Percentiles rank a stretch among this genome's conserved stretches.
Conservation (phyloP, 2,888 invertebrate species). For the Drosophila lacicola region DNA sequence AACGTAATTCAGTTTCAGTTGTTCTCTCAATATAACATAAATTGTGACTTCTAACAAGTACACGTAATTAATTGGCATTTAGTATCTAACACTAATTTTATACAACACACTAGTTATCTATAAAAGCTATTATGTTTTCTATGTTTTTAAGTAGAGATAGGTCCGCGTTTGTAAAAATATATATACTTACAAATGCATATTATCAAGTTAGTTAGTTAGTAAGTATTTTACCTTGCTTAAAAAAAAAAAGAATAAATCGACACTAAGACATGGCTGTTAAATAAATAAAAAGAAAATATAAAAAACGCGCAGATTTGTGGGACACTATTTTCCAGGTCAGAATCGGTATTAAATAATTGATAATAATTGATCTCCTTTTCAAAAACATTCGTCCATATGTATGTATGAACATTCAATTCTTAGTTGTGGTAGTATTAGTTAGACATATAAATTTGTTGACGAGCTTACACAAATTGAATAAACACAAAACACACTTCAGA, state of each 20-base stretch:
- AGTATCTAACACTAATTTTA: constrained; percentile 14
- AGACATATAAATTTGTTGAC: background rate
- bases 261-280: constrained; percentile 11
- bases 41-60: constrained; percentile 5
- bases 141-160: constrained; percentile 41
- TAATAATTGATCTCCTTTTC: constrained; percentile 7
- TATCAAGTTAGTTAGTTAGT: constrained; percentile 33
- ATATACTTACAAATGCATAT: constrained; percentile 1
- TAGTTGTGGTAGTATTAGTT: constrained; percentile 4
- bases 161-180: constrained; percentile 22
- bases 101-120: constrained; percentile 11
- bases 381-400: background rate
- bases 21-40: background rate
- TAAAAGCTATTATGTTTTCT: constrained; percentile 24
- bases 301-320: constrained; percentile 4
- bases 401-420: background rate
- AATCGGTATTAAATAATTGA: constrained; percentile 8
- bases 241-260: constrained; percentile 24
- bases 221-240: constrained; percentile 42
- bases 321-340: constrained; percentile 9
- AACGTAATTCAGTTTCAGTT: constrained; percentile 26
- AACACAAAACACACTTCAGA: background rate
- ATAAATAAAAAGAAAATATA: background rate
- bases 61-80: constrained; percentile 33
- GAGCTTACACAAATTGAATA: too few relatives aligned